Evolutionary conservation across 2,797 vertebrate species (phyloP), one percentile per base, ranked within the genome.

Genomic region (Xyrichtys novacula): DNA sequence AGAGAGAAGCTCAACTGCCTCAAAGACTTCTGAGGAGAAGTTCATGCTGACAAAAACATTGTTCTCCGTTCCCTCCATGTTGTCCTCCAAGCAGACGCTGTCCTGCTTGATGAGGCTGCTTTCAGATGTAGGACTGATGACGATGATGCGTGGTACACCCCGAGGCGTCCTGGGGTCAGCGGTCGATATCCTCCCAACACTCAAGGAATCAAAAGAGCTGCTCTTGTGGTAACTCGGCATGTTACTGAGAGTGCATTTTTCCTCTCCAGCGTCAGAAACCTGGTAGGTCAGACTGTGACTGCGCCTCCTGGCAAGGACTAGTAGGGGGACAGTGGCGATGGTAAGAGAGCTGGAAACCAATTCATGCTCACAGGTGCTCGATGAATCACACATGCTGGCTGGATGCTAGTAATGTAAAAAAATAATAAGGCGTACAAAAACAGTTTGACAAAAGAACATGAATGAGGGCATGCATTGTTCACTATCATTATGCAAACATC

Each of bases 81-180:
- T 88, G 2, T 89, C 81, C 38, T 85, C 85, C 9, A 70, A 29
- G 40, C 48, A 73, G 48, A 57, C 14, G 2, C 65, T 90, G 81
- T 84, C 89, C 43, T 69, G 81, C 1, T 2, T 86, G 65, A 92
- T 88, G 1, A 94, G 81, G 65, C 88, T 91, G 60, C 85, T 93
- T 61, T 95, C 94, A 49, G 94, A 92, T n/a, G 94, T 95, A 59
- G 95, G 94, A 64, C 95, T 94, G 68, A 95, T 93, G 71, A 93
- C 82, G 1, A 96, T 86, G 36, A 96, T 95, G 53, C 89, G 91
- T 29, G 95, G 95, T 39, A 95, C 64, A 7, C 34, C 59, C 67
- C 77, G 79, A 28, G 42, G 38, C 15, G 60, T 20, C 26, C 11
- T 58, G 34, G 49, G 38, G 15, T 59, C 58, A 7, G 32, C 5